Percentiles rank a stretch among this genome's conserved stretches.
These are phyloP conservation scores for Pagetopsis macropterus DNA, from an alignment of 2,797 vertebrate genomes.

Conservation along the genomic window DNA sequence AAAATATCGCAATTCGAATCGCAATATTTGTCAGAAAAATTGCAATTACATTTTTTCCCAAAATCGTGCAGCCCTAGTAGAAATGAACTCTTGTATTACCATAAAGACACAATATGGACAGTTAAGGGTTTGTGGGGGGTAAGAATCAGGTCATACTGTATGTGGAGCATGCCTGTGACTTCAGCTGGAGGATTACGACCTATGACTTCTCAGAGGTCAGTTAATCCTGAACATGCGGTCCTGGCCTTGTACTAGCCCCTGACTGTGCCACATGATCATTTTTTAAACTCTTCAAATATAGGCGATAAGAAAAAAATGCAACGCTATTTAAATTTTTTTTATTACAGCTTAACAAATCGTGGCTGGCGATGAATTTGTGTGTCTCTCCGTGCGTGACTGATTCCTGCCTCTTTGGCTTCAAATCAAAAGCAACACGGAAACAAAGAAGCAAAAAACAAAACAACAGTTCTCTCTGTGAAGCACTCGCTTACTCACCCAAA, in stretches of 20 bases:
- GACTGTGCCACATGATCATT: slow-evolving; percentile 7
- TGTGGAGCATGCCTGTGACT: not conserved
- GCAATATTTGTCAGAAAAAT: too few species aligned
- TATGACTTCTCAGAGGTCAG: slow-evolving; percentile 6
- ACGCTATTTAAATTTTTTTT: too few species aligned
- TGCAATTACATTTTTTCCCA: too few species aligned
- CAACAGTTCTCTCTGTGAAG: slow-evolving; percentile 7
- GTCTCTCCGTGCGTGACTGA: slow-evolving; percentile 29
- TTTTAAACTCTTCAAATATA: slow-evolving; percentile 29
- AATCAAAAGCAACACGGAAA: slow-evolving; percentile 32
- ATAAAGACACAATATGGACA: not conserved
- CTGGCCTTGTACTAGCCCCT: not conserved
- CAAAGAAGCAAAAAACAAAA: not conserved
- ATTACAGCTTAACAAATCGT: not conserved
- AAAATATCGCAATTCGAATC: too few species aligned
- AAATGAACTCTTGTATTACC: too few species aligned
- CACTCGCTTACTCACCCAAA: slow-evolving; percentile 89
- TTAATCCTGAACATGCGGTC: slow-evolving; percentile 8
- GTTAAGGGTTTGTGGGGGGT: not conserved
- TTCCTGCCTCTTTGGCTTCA: slow-evolving; percentile 38
- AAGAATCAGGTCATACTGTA: not conserved
- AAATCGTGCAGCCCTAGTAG: too few species aligned
- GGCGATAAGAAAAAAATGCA: not conserved
- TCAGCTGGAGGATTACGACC: not conserved
- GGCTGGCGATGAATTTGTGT: slow-evolving; percentile 36